Percentiles rank a stretch among this genome's conserved stretches.
phyloP scores from a whole-genome alignment of 1,140 invertebrate species.

The Diploscapter pachys region DNA sequence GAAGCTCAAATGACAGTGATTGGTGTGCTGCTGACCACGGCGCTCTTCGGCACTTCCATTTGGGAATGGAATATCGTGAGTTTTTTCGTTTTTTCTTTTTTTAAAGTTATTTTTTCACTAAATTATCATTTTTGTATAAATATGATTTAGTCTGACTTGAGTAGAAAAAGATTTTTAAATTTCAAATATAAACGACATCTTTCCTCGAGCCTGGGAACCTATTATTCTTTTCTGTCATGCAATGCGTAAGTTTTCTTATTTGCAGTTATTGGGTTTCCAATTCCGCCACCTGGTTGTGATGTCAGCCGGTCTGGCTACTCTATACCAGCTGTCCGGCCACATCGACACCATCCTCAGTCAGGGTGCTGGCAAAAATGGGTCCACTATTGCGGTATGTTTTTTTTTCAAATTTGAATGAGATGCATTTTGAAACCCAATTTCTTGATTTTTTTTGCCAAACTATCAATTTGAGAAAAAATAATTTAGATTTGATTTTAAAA shows the following conservation, averaged over 20 bases:
- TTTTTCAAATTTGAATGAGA: too few species aligned
- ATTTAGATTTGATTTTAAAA: too few species aligned
- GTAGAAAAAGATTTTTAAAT: too few species aligned
- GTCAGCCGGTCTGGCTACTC: slow-evolving; percentile 24
- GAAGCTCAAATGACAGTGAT: slow-evolving; percentile 95
- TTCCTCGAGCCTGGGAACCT: too few species aligned
- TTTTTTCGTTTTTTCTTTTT: slow-evolving; percentile 22
- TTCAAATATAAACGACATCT: too few species aligned
- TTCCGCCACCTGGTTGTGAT: slow-evolving; percentile 43
- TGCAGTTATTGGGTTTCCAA: slow-evolving; percentile 47
- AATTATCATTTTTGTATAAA: too few species aligned
- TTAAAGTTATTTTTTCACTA: slow-evolving; percentile 1
- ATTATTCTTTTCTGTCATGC: too few species aligned
- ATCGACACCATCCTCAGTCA: slow-evolving; percentile 69
- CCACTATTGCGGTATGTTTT: slow-evolving; percentile 74
- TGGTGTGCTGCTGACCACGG: slow-evolving; percentile 78
- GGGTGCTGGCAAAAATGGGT: slow-evolving; percentile 93
- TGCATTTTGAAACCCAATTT: too few species aligned
- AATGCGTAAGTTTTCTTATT: background rate
- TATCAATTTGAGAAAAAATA: too few species aligned
- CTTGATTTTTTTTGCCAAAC: too few species aligned
- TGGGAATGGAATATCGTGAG: slow-evolving; percentile 76
- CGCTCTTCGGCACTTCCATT: slow-evolving; percentile 77
- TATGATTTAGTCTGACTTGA: too few species aligned
- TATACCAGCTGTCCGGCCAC: slow-evolving; percentile 53